These are phyloP conservation scores for Bettongia penicillata DNA, from an alignment of 2,113 vertebrate species.

Conservation along the genomic window DNA sequence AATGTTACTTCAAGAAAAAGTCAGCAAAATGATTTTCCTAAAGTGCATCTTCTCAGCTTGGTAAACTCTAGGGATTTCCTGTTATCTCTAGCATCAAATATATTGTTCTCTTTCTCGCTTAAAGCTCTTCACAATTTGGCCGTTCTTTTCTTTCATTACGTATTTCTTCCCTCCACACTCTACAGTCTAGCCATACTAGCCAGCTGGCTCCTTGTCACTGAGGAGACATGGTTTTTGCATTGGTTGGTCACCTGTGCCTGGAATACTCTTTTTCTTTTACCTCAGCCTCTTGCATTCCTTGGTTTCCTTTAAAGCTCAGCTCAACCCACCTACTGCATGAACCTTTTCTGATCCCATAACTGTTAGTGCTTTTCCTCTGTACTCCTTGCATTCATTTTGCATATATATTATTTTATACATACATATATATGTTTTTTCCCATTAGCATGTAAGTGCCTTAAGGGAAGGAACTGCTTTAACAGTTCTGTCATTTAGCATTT, in stretches of 20 bases:
- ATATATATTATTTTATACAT: neutral
- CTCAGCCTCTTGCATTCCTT: neutral
- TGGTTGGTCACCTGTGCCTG: neutral
- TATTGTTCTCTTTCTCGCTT: neutral
- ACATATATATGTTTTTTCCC: neutral
- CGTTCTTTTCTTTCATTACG: neutral
- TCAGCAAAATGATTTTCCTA: neutral
- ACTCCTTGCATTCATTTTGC: neutral
- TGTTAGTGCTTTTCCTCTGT: neutral
- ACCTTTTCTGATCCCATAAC: neutral
- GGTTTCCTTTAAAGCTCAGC: neutral
- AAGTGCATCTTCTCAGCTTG: neutral
- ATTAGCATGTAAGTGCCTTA: neutral
- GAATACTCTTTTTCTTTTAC: neutral
- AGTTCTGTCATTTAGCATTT: neutral
- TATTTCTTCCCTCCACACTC: neutral
- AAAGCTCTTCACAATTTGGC: neutral
- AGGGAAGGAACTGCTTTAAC: neutral
- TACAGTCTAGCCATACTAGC: neutral
- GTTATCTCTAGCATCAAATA: neutral
- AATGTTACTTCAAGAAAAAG: neutral
- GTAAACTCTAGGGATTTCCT: neutral
- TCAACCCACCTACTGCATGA: neutral
- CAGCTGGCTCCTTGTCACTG: neutral
- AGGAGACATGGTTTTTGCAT: neutral